phyloP scores from a whole-genome alignment of 2,113 vertebrate genomes.

The Bungarus multicinctus region DNA sequence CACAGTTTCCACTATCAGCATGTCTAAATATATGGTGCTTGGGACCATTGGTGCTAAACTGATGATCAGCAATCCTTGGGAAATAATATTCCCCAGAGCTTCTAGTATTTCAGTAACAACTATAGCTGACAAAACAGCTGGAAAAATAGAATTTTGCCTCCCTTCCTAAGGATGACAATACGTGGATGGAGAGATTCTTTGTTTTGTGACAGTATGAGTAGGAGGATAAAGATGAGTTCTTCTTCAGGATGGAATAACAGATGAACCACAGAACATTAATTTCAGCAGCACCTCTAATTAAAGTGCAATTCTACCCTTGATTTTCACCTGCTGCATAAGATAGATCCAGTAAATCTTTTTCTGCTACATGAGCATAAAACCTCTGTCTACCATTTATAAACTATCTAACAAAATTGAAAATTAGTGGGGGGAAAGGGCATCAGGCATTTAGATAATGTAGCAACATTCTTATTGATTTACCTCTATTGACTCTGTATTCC shows the following conservation, averaged over 20 bases:
- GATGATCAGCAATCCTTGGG: not conserved
- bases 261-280: not conserved
- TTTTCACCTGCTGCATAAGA: not conserved
- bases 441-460: not conserved
- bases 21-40: not conserved
- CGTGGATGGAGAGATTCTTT: not conserved
- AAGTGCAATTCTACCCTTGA: not conserved
- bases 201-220: not conserved
- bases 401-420: not conserved
- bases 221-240: not conserved
- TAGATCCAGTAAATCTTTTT: not conserved
- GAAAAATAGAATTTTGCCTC: not conserved
- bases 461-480: not conserved
- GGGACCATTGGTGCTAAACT: not conserved
- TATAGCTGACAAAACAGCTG: not conserved
- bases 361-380: not conserved
- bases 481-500: not conserved
- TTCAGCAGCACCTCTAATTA: not conserved
- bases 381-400: not conserved
- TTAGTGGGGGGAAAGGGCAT: not conserved
- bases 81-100: not conserved
- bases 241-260: not conserved
- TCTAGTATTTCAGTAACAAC: not conserved
- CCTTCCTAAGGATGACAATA: not conserved
- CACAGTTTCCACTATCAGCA: not conserved